Conservation (phyloP, 2,113 vertebrate species). For the Typhlomys cinereus region DNA sequence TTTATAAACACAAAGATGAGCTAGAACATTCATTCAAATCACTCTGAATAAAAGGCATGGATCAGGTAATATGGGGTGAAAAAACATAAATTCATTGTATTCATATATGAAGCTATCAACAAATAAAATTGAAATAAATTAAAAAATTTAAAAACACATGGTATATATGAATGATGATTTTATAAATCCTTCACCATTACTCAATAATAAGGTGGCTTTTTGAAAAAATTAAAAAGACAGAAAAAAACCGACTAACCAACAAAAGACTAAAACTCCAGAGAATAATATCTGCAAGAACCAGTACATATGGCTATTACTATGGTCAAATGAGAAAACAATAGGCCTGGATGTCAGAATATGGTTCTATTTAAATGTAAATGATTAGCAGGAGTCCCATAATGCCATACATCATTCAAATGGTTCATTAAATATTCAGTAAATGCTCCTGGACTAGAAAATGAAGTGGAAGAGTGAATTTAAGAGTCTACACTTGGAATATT, state of each 20-base stretch:
- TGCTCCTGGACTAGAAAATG: conserved; percentile 52
- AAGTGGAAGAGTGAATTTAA: neutral
- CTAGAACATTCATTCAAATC: neutral
- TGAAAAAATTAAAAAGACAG: neutral
- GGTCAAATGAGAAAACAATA: conserved; percentile 47
- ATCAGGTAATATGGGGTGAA: too few relatives aligned
- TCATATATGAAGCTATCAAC: too few relatives aligned
- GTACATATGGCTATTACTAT: neutral
- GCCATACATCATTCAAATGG: neutral
- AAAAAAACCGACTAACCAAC: neutral
- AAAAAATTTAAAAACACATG: neutral
- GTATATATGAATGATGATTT: neutral
- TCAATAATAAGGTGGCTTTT: neutral
- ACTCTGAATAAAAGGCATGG: neutral
- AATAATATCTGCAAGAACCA: neutral
- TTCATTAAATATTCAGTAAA: conserved; percentile 61
- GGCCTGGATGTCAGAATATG: neutral
- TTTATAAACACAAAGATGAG: neutral
- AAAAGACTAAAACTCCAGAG: neutral
- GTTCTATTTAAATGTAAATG: conserved; percentile 7
- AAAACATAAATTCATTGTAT: too few relatives aligned
- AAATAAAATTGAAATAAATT: too few relatives aligned
- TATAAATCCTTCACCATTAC: neutral
- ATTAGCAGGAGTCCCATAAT: neutral
- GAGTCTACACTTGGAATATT: neutral